Conservation (phyloP, 1,140 invertebrate species). For the Orchestia grillus region DNA sequence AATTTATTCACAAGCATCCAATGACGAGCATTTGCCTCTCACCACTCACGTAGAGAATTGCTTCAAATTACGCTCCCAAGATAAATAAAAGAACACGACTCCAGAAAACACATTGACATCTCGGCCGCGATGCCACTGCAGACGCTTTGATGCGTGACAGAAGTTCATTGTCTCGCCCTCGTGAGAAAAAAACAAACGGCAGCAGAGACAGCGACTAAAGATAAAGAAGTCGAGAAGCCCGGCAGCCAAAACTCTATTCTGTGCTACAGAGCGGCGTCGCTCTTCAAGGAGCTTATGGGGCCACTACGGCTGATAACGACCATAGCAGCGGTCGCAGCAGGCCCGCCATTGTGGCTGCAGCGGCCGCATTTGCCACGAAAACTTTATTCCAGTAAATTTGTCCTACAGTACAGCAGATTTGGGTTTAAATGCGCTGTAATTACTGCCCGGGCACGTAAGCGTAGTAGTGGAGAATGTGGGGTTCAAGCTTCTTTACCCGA, state of each 20-base stretch:
- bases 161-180: background rate
- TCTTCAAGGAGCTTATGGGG: slow-evolving; percentile 10
- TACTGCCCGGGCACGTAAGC: no score
- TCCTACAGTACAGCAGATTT: no score
- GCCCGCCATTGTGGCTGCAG: background rate
- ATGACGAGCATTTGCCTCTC: background rate
- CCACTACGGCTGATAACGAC: background rate
- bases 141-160: background rate
- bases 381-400: no score
- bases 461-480: no score
- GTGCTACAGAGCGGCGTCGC: background rate
- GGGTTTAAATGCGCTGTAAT: no score
- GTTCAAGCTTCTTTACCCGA: no score
- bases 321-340: background rate
- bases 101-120: background rate
- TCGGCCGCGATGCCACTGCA: background rate
- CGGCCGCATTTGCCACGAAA: no score
- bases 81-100: background rate
- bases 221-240: background rate
- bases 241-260: slow-evolving; percentile 13
- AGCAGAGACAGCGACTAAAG: background rate
- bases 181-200: background rate
- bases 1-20: background rate
- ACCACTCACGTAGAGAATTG: background rate
- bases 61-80: background rate